Percentiles rank a stretch among this genome's conserved stretches.
Conservation (phyloP, 2,113 vertebrate species). For the Anolis sagrei region DNA sequence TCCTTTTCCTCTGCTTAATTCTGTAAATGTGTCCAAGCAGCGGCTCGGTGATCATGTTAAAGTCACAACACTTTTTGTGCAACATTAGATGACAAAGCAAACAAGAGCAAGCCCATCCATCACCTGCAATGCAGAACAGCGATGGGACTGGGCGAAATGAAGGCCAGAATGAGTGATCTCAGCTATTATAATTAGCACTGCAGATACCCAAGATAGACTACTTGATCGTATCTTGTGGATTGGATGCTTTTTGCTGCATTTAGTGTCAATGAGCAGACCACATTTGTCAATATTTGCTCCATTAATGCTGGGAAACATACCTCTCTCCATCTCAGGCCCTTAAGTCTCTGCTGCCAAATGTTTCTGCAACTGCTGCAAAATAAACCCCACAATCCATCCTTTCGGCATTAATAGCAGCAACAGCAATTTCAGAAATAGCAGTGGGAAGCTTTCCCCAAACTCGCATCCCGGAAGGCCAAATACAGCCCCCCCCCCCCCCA, state of each 20-base stretch:
- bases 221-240: background rate
- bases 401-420: no score
- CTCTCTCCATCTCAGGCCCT: background rate
- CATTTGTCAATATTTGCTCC: slow-evolving; percentile 17
- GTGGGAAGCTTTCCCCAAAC: no score
- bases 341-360: background rate
- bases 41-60: slow-evolving; percentile 8
- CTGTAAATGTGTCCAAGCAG: background rate
- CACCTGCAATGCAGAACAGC: slow-evolving; percentile 10
- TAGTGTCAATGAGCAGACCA: background rate
- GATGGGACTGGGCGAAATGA: slow-evolving; percentile 3
- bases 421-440: no score
- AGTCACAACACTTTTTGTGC: slow-evolving; percentile 15
- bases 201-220: slow-evolving; percentile 9
- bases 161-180: background rate
- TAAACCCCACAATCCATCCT: no score
- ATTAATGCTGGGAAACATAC: slow-evolving; percentile 10
- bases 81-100: background rate
- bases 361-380: background rate
- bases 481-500: no score
- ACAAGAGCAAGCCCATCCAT: slow-evolving; percentile 36
- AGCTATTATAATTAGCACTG: background rate
- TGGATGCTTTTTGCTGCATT: slow-evolving; percentile 19
- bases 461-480: no score
- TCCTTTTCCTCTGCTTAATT: background rate